These are phyloP conservation scores for Netelia melanura DNA, from an alignment of 2,888 invertebrate species.

Conservation along the genomic window DNA sequence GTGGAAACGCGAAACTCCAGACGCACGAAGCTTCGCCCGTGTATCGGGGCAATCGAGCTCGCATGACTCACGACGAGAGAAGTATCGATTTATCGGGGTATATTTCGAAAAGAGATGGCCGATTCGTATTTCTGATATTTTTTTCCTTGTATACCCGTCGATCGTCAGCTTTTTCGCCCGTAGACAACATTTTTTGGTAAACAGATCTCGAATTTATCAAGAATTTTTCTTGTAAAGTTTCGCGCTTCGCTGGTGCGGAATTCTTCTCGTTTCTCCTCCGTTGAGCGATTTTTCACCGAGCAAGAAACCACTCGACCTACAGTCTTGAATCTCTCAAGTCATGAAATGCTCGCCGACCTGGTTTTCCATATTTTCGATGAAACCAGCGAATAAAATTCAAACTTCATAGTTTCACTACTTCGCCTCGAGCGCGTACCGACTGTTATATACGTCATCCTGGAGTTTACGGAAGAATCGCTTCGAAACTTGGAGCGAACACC, in stretches of 20 bases:
- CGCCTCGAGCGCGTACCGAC: neutral
- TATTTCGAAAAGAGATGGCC: conserved; percentile 13
- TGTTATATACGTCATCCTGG: neutral
- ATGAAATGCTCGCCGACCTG: conserved; percentile 37
- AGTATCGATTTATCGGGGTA: conserved; percentile 9
- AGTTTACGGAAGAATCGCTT: conserved; percentile 6
- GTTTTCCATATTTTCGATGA: conserved; percentile 51
- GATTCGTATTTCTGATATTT: conserved; percentile 14
- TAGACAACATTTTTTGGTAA: conserved; percentile 49
- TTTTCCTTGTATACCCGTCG: neutral
- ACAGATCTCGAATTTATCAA: conserved; percentile 58
- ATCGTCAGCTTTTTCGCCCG: conserved; percentile 4
- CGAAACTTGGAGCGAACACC: neutral
- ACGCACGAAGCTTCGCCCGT: neutral
- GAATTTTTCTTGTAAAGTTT: conserved; percentile 50
- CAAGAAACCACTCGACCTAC: conserved; percentile 10
- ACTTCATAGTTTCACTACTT: conserved; percentile 8
- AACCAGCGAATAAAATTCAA: conserved; percentile 32
- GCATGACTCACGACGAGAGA: neutral
- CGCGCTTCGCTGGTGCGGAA: conserved; percentile 39
- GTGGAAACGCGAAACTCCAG: conserved; percentile 14
- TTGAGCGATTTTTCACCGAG: conserved; percentile 49
- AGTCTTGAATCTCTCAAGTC: conserved; percentile 19
- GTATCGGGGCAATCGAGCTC: conserved; percentile 1
- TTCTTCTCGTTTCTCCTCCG: conserved; percentile 53